Evolutionary conservation across 1,140 invertebrate genomes (phyloP), one percentile per base, ranked within the genome.

Genomic region (Pachypsylla venusta): DNA sequence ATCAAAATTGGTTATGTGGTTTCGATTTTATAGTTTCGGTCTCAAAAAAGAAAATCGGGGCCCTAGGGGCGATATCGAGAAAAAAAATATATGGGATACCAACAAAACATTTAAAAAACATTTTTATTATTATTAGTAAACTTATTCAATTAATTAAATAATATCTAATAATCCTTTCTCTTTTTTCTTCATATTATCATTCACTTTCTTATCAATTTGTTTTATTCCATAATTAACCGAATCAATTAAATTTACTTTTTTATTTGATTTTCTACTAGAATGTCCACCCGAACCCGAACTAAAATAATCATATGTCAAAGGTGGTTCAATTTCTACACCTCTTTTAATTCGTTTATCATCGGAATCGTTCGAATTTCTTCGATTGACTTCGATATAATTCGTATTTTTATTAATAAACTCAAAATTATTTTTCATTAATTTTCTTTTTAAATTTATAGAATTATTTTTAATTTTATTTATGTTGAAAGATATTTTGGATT

Each of bases 301-400:
- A 19, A 48, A 48, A 48, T 48, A 48, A 7, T 48, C 42, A 4
- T 19, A 10, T 4, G 7, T 48, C 7, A 22, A 48, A 3, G 42
- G 42, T 19, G 42, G 42, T 5, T n/a, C 42, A 3, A 48, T 48
- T 48, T 48, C 42, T 3, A 19, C 42, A 4, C 42, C 16, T n/a
- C 22, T 48, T 22, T n/a, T 10, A 22, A 4, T 3, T 10, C 42
- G 5, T n/a, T 22, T 22, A n/a, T 13, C 12, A 7, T 55, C 54
- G 54, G 26, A 55, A 55, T 4, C 5, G 54, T 4, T 28, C 24
- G 26, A n/a, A 12, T 53, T 22, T 14, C 61, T 62, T 60, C 59
- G 10, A 35, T 35, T 16, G 16, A 35, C 16, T 10, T 12, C 10
- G 30, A 35, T 12, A 10, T 35, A 35, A 16, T 35, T 35, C 10